Evolutionary conservation across 2,888 invertebrate species (phyloP).

Genomic region (Euspilapteryx auroguttella): DNA sequence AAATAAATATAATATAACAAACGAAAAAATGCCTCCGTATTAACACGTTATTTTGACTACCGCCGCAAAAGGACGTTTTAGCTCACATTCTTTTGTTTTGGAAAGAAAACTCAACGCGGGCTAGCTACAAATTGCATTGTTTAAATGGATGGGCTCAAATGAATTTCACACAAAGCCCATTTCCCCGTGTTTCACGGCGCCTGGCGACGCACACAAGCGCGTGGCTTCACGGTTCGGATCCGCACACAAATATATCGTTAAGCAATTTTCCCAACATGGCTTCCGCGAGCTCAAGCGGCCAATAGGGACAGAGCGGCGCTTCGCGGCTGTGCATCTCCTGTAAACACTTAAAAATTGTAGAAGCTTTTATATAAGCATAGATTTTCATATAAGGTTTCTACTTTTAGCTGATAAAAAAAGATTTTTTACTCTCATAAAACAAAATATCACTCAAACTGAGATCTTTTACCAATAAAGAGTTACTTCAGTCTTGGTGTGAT

Average conservation of each 20-base stretch:
- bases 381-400: too few species aligned
- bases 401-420: too few species aligned
- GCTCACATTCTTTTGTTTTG: too few species aligned
- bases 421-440: too few species aligned
- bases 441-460: too few species aligned
- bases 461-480: too few species aligned
- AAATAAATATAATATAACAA: too few species aligned
- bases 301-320: slow-evolving; percentile 20
- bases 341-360: slow-evolving; percentile 29
- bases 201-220: slow-evolving; percentile 10
- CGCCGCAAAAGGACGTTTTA: too few species aligned
- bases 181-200: slow-evolving; percentile 4
- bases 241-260: slow-evolving; percentile 45
- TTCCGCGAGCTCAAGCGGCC: slow-evolving; percentile 25
- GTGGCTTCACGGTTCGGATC: slow-evolving; percentile 21
- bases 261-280: slow-evolving; percentile 51
- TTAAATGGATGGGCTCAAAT: slow-evolving; percentile 14
- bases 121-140: slow-evolving; percentile 5
- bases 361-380: too few species aligned
- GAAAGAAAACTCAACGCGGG: slow-evolving; percentile 8
- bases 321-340: slow-evolving; percentile 23
- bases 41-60: too few species aligned
- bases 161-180: slow-evolving; percentile 14
- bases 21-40: too few species aligned
- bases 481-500: too few species aligned